A percentile compares a stretch with the other conserved stretches of the same genome.
Evolutionary conservation across 2,797 vertebrate genomes (phyloP).

Genomic region (Hemibagrus guttatus): DNA sequence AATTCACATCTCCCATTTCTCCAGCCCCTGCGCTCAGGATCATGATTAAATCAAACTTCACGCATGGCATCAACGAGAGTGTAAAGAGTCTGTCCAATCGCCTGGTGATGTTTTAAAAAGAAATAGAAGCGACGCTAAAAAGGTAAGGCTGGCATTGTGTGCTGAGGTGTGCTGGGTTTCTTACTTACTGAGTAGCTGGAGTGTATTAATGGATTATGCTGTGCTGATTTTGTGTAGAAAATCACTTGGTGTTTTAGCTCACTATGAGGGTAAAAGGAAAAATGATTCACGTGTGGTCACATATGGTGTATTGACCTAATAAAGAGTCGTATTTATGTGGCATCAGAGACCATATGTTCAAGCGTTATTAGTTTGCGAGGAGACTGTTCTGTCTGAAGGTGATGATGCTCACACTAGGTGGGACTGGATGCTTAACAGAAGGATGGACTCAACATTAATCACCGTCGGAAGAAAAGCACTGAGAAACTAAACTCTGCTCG

Average conservation of each 20-base stretch:
- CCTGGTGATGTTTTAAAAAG: neutral
- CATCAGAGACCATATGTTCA: neutral
- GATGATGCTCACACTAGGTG: conserved; percentile 19
- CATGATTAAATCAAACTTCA: conserved; percentile 41
- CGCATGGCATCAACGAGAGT: conserved; percentile 1
- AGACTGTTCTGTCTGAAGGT: conserved; percentile 3
- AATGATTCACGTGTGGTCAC: neutral
- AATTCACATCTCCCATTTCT: conserved; percentile 45
- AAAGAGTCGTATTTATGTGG: conserved; percentile 6
- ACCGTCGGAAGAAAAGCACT: neutral
- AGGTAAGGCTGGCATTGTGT: neutral
- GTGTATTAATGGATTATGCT: neutral
- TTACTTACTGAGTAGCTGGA: neutral
- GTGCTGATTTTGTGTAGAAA: neutral
- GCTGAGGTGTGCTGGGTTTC: neutral
- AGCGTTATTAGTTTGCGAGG: conserved; percentile 29
- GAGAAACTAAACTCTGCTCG: neutral
- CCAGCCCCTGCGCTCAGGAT: conserved; percentile 25
- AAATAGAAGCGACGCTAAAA: neutral
- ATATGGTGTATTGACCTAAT: neutral
- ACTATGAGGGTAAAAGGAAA: conserved; percentile 12
- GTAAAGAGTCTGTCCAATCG: neutral
- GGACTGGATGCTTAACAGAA: conserved; percentile 32
- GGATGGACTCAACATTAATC: neutral
- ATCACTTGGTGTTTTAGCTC: neutral